phyloP scores from a whole-genome alignment of 2,113 vertebrate genomes.

The Rousettus leschenaultii region DNA sequence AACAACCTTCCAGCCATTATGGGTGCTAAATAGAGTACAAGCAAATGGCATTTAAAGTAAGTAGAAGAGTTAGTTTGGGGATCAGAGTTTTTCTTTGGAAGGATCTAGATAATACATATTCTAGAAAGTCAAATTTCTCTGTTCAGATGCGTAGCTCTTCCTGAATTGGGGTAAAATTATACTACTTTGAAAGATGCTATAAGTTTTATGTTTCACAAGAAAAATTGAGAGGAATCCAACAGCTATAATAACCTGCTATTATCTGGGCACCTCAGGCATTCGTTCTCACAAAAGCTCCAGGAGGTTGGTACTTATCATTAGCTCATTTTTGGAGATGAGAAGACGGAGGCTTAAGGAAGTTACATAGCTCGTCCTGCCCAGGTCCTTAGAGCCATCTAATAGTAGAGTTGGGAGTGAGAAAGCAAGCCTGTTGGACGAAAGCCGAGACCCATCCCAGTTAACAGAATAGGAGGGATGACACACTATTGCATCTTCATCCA shows the following conservation, averaged over 20 bases:
- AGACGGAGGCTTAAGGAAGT: background rate
- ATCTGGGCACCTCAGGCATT: background rate
- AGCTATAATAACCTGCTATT: background rate
- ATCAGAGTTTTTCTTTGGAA: background rate
- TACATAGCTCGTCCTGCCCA: background rate
- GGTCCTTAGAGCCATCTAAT: background rate
- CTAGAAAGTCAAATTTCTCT: background rate
- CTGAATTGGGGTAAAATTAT: conserved; percentile 1
- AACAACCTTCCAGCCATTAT: background rate
- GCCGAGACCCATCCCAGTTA: background rate
- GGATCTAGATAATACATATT: background rate
- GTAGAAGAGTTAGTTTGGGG: background rate
- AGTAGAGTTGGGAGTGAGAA: background rate
- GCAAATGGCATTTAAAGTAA: background rate
- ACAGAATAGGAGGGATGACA: background rate
- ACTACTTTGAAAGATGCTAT: background rate
- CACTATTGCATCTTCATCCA: background rate
- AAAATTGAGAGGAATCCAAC: background rate
- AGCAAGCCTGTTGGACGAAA: background rate
- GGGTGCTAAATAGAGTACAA: background rate
- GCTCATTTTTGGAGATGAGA: background rate
- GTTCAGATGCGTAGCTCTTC: background rate
- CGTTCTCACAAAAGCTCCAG: background rate
- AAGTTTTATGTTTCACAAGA: background rate
- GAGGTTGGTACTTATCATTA: conserved; percentile 1